Percentiles rank a stretch among this genome's conserved stretches.
Conservation (phyloP, 2,797 vertebrate species). For the Microcaecilia unicolor region DNA sequence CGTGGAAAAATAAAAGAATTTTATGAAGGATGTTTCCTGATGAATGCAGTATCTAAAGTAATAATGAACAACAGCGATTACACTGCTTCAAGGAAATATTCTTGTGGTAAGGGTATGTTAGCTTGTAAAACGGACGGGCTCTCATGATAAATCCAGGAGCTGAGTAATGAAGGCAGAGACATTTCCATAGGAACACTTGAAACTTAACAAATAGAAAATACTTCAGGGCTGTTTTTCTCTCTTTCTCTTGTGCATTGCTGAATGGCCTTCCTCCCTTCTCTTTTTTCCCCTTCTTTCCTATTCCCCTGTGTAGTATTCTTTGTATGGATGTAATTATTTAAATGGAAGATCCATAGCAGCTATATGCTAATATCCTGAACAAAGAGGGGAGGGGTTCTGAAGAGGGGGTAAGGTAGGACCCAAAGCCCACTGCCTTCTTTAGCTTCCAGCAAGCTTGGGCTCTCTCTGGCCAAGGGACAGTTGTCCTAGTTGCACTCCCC, state of each 20-base stretch:
- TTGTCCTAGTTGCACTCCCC: too few relatives aligned
- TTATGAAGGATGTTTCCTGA: neutral
- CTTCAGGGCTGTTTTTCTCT: neutral
- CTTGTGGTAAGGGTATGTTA: neutral
- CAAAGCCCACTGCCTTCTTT: too few relatives aligned
- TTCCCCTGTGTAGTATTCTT: constrained; percentile 10
- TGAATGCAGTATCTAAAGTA: neutral
- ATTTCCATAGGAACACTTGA: constrained; percentile 27
- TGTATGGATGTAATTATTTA: constrained; percentile 79
- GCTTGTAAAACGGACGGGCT: constrained; percentile 9
- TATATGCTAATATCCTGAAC: constrained; percentile 87
- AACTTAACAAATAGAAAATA: constrained; percentile 15
- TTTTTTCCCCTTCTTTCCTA: constrained; percentile 1
- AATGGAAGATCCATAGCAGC: constrained; percentile 80
- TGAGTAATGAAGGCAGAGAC: constrained; percentile 24
- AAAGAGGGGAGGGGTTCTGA: constrained; percentile 63
- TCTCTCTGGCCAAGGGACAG: too few relatives aligned
- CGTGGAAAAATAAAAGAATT: too few relatives aligned
- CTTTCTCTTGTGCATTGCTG: neutral
- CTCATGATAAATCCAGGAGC: neutral
- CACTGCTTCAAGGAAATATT: neutral
- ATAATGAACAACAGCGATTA: too few relatives aligned
- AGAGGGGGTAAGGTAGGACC: constrained; percentile 48
- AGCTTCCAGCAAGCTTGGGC: too few relatives aligned
- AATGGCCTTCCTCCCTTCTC: neutral